Conservation (phyloP, 2,888 invertebrate genomes). For the Cephus pulcher region DNA sequence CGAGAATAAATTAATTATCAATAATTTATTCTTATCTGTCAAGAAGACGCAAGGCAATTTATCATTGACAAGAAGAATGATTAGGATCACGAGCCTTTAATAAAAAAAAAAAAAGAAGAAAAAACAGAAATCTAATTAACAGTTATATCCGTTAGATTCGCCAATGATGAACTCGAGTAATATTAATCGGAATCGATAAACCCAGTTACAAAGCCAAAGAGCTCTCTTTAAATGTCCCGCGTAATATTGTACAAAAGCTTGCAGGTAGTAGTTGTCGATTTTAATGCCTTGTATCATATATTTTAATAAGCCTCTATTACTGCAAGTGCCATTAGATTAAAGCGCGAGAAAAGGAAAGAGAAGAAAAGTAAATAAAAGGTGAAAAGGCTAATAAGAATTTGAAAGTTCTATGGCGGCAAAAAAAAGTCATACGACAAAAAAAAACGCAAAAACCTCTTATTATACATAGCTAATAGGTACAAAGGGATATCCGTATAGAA, state of each 20-base stretch:
- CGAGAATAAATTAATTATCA: neutral
- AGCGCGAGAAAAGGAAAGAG: neutral
- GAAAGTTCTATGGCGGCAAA: neutral
- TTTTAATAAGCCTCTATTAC: conserved; percentile 5
- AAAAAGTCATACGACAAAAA: neutral
- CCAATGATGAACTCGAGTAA: neutral
- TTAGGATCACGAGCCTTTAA: neutral
- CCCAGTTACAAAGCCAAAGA: neutral
- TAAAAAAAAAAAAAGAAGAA: neutral
- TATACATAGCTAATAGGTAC: neutral
- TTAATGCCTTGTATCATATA: conserved; percentile 1
- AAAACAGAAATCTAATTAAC: neutral
- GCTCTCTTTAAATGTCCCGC: neutral
- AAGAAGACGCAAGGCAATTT: neutral
- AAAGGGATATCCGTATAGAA: neutral
- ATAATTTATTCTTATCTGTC: neutral
- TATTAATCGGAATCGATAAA: neutral
- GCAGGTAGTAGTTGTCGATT: neutral
- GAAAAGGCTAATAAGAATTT: neutral
- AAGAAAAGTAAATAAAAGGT: neutral
- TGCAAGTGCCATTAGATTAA: conserved; percentile 7
- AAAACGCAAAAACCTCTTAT: neutral
- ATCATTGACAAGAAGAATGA: neutral
- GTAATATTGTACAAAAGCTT: neutral
- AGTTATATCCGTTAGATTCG: neutral